Evolutionary conservation across 2,113 vertebrate genomes (phyloP), one percentile per base, ranked within the genome.

Genomic region (Ranitomeya variabilis): DNA sequence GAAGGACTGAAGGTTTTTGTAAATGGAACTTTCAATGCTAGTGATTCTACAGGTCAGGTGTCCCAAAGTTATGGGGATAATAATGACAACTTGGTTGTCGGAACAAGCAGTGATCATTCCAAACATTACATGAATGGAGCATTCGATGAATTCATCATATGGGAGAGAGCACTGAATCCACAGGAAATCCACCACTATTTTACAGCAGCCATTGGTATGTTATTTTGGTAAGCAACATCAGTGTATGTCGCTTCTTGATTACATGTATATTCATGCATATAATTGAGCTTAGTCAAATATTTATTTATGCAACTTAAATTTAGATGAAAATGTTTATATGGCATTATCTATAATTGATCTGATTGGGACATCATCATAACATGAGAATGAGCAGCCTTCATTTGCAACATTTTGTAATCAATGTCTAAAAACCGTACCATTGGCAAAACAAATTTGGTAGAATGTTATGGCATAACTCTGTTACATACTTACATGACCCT

Each of bases 121-220:
- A 94, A 94, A 23, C 90, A 92, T 8, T 95, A 94, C 0, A 93
- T 96, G 60, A 96, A 94, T 0, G 95, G 97, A 0, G 96, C 96
- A 0, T 99, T 99, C 0, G 98, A 99, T 6, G 98, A 99, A 90
- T 98, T 99, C 84, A 91, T 98, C 90, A 97, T 99, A 91, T 99
- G 98, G 98, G 97, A 99, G 52, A 91, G 95, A 45, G 98, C 97
- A 0, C 97, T 99, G 55, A 94, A 93, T 0, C 91, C 96, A 0
- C 57, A 10, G 0, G 97, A 99, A 83, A 90, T 99, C 0, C n/a
- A 89, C 55, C 94, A 96, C 60, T 99, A 98, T 93, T 99, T 98
- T 90, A 94, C 91, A 0, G 97, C 97, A 1, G 96, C 97, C 19
- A 13, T 92, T 4, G 97, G 98, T 99, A 94, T 92, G 95, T 93